Evolutionary conservation across 2,888 invertebrate genomes (phyloP), one percentile per base, ranked within the genome.

Genomic region (Galeruca laticollis): DNA sequence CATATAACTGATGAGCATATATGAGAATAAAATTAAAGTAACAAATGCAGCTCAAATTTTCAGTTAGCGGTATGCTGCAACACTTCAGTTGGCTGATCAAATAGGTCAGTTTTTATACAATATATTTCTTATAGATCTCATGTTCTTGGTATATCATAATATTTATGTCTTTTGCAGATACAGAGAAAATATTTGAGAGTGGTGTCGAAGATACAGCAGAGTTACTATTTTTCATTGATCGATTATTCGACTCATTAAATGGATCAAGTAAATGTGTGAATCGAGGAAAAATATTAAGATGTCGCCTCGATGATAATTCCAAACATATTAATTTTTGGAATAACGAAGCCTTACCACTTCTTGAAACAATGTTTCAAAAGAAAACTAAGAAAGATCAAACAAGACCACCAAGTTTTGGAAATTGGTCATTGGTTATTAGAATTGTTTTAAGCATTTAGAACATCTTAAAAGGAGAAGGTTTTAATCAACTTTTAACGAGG

Each of bases 361-460:
- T n/a, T n/a, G n/a, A n/a, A 9, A 56, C 47, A 15, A 15, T 47
- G n/a, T 61, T 69, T 18, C n/a, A 63, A 40, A 63, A 40, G 37
- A 47, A 31, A 33, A 59, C 20, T 11, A 15, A 37, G 4, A 60
- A 21, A 11, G 60, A 65, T 18, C 51, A 69, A 49, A 47, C 15
- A 51, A 66, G 37, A 35, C 64, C 59, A 4, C 66, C 66, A 21
- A 66, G 66, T 56, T 59, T 66, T 20, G 40, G 20, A 20, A 66
- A 66, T 35, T 67, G 60, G 49, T 37, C 52, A 18, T 60, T 65
- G n/a, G 26, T 26, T 11, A 52, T 65, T 35, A 40, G 49, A 21
- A 51, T 64, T 69, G 20, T 60, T 10, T 21, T 60, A 31, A 31
- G 33, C 26, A 60, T 37, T 59, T 64, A 57, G 65, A 9, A 33